Base-by-base conservation (phyloP, 2,113 vertebrate genomes). In the Gallinago media region DNA sequence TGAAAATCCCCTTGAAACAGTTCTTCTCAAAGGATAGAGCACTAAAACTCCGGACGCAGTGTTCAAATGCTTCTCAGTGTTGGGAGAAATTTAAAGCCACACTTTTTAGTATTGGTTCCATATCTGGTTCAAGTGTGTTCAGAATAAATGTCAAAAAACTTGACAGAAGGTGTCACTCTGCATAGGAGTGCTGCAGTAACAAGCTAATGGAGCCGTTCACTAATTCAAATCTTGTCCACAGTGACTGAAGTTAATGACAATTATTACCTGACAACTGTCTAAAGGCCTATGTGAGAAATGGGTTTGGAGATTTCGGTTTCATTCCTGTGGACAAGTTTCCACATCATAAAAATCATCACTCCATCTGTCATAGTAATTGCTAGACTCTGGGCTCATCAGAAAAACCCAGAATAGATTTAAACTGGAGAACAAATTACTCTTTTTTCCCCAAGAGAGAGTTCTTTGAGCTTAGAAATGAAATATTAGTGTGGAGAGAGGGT, bases 321-420 rank as follows among this genome's bases (percentile, higher is more conserved):
- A 72, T 84, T 95, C 63, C 85, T 75, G 19, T 81, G 40, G 68
- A 96, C 52, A 72, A 68, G 68, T 89, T 96, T 94, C 76, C 55
- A 80, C 65, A 74, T 93, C 52, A 75, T 91, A 94, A 92, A 95
- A 94, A 91, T 96, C 80, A 82, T 89, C 80, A 72, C 59, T 93
- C 66, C 76, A 32, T 91, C 85, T 94, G 94, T 86, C 92, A 86
- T 47, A 49, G 76, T 84, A 95, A 95, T 96, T 92, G 59, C 68
- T 81, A 65, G 76, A 63, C 40, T 77, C n/a, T 74, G 8, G 2
- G 31, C 56, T 93, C 79, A 47, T 74, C 90, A 93, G 52, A 52
- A 77, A 86, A 93, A 73, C 1, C 36, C 38, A 59, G 75, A 82
- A 88, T 50, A 85, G 82, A 75, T 91, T 84, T 91, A 88, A 94